Conservation (phyloP, 1,140 invertebrate genomes). For the Cyclargus thomasi region DNA sequence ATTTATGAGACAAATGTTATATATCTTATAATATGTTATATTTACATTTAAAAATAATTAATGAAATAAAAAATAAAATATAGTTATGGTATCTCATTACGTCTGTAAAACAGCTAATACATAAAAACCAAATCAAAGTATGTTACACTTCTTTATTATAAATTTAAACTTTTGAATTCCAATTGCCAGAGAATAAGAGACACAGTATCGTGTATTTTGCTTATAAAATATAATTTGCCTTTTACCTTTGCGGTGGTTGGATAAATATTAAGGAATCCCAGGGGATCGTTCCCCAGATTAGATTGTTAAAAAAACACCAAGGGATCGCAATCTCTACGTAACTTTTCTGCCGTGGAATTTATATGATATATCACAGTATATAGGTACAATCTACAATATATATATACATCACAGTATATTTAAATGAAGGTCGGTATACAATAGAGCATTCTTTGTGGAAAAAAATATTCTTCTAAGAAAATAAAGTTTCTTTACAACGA, state of each 20-base stretch:
- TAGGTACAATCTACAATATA: no score
- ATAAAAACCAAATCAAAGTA: no score
- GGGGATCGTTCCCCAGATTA: not conserved
- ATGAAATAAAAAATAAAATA: no score
- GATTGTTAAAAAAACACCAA: not conserved
- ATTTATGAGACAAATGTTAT: not conserved
- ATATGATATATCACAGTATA: no score
- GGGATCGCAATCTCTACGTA: not conserved
- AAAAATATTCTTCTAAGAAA: not conserved
- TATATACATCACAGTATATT: not conserved
- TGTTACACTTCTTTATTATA: not conserved
- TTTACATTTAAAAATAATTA: no score
- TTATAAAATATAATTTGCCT: conserved; percentile 6
- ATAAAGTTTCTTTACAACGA: not conserved
- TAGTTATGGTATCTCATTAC: no score
- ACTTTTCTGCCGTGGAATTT: not conserved
- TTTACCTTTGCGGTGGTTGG: not conserved
- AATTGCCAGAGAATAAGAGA: not conserved
- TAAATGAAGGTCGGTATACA: not conserved
- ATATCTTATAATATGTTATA: no score
- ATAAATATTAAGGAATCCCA: conserved; percentile 7
- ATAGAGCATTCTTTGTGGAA: not conserved
- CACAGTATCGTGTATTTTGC: not conserved
- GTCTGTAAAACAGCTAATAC: no score
- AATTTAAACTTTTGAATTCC: not conserved